Percentiles rank a stretch among this genome's conserved stretches.
phyloP scores from a whole-genome alignment of 2,113 vertebrate species.

The Ursus arctos region DNA sequence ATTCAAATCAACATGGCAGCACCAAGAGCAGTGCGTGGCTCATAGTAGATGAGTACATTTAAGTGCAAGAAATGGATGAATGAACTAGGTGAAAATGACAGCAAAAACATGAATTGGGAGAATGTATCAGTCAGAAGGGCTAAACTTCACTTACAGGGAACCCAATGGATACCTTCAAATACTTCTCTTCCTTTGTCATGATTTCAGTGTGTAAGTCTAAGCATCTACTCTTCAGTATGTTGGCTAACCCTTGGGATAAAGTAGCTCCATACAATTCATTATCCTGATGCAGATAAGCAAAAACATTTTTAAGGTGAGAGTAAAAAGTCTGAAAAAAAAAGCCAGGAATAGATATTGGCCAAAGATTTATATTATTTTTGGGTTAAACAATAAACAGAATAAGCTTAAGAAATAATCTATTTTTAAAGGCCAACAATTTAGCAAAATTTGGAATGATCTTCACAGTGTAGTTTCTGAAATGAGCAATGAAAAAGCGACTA shows the following conservation, averaged over 20 bases:
- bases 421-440: background rate
- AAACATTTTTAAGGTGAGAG: background rate
- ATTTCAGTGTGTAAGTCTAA: background rate
- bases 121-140: background rate
- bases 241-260: background rate
- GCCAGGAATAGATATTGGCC: background rate
- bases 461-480: background rate
- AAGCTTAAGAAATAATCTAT: background rate
- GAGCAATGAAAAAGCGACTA: background rate
- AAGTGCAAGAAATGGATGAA: background rate
- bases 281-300: background rate
- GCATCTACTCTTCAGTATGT: background rate
- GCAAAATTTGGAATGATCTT: conserved; percentile 25
- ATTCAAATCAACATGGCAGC: background rate
- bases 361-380: background rate
- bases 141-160: background rate
- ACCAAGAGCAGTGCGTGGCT: background rate
- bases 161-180: background rate
- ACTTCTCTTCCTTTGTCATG: background rate
- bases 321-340: conserved; percentile 30
- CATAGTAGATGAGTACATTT: background rate
- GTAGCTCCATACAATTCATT: background rate
- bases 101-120: background rate
- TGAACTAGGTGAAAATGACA: background rate
- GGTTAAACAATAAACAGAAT: conserved; percentile 29